Evolutionary conservation across 2,113 vertebrate genomes (phyloP), one percentile per base, ranked within the genome.

Genomic region (Festucalex cinctus): DNA sequence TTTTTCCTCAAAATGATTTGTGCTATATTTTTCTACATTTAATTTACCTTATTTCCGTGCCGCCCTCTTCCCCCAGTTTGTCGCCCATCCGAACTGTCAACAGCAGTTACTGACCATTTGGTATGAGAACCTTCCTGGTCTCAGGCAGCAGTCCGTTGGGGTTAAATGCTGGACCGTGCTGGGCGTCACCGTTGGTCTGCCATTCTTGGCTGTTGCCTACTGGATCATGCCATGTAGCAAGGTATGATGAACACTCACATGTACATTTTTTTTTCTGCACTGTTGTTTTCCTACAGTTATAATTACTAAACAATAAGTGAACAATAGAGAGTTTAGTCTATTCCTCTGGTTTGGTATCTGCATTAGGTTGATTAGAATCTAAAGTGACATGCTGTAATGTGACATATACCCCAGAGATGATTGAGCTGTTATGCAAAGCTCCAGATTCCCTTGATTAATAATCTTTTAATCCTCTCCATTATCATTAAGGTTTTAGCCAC

Each of bases 211-310:
- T 81, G 89, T 98, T 36, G 94, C 95, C 79, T 98, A 98, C 91
- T 98, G 97, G 97, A 94, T 98, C 2, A 89, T 96, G 89, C 97
- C 97, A 73, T 98, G 95, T 86, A 98, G 95, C 91, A 98, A 97
- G 95, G 97, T 98, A 95, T 39, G 64, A 95, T 39, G 64, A 43
- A 63, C 32, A 51, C 35, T 68, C 49, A 46, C 12, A 7, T 58
- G 24, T n/a, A 3, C 3, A 13, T 12, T 12, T 41, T 41, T 12
- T 9, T 44, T 14, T 1, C 4, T 5, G n/a, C 16, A 17, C 8
- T 48, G 6, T 48, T 48, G 49, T 53, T 53, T 24, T 12, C 26
- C 32, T n/a, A 17, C 5, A 12, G 24, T 17, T 56, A 5, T 1
- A 57, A 32, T 32, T 17, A 57, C 54, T 12, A n/a, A 24, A 3